Percentiles rank a stretch among this genome's conserved stretches.
Evolutionary conservation across 35 echinoderm and acorn worm genomes (phyloP).

Genomic region (Apostichopus japonicus): DNA sequence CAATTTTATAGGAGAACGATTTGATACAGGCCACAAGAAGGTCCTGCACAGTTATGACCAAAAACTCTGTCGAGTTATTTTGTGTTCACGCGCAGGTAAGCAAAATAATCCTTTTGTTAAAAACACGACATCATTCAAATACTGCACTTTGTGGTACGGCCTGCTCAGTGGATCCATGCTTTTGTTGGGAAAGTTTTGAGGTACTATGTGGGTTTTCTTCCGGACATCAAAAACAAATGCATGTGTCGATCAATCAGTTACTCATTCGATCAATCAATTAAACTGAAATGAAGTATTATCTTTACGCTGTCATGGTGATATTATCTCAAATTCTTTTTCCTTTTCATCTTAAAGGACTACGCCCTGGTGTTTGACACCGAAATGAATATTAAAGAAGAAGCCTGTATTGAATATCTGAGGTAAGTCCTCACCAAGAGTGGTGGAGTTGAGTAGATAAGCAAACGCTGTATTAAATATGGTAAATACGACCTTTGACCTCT

Average conservation of each 20-base stretch:
- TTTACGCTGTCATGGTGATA: neutral
- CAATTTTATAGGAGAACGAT: slow-evolving; percentile 72
- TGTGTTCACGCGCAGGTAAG: slow-evolving; percentile 86
- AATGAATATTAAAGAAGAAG: slow-evolving; percentile 82
- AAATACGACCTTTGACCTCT: too few species aligned
- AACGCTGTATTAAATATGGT: too few species aligned
- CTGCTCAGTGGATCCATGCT: too few species aligned
- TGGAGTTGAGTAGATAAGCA: too few species aligned
- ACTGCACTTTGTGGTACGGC: too few species aligned
- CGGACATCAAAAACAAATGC: too few species aligned
- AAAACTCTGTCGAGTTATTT: slow-evolving; percentile 85
- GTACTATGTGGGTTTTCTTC: too few species aligned
- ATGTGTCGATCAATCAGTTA: too few species aligned
- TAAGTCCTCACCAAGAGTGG: slow-evolving; percentile 7
- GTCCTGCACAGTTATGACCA: slow-evolving; percentile 92
- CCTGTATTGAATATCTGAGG: slow-evolving; percentile 87
- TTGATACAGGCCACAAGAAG: slow-evolving; percentile 75
- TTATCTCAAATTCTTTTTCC: neutral
- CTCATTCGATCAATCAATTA: neutral
- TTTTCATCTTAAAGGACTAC: slow-evolving; percentile 73
- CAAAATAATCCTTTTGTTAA: neutral
- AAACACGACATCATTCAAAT: too few species aligned
- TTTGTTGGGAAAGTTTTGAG: too few species aligned
- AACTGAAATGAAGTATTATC: too few species aligned
- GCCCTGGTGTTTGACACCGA: slow-evolving; percentile 86